Evolutionary conservation across 1,140 invertebrate genomes (phyloP), one percentile per base, ranked within the genome.

Genomic region (Diorhabda elongata): DNA sequence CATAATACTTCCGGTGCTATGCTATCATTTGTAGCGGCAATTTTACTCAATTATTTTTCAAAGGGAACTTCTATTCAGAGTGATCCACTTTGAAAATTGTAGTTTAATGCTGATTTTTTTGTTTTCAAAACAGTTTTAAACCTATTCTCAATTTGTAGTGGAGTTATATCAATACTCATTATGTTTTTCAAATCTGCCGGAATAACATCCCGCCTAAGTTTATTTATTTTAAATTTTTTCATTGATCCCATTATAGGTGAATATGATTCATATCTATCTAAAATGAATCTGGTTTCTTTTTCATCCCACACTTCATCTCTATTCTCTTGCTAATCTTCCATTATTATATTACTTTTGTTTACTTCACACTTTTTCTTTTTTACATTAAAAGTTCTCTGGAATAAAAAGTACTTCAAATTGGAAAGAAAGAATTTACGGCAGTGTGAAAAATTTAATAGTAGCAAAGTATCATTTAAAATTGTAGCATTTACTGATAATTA

Each of bases 101-200:
- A 7, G 6, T 6, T 56, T 56, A 56, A 7, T 6, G 52, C 6
- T 56, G 6, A 7, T n/a, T 56, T 56, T n/a, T 56, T 56, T 6
- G 6, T 6, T 56, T 56, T 56, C n/a, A 56, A 56, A 7, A 56
- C 52, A n/a, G 52, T 56, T 56, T 56, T 56, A 56, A 56, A 56
- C 52, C 52, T 56, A 56, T 56, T 56, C n/a, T 56, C 52, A 56
- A 56, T n/a, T 56, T 56, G 52, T n/a, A 7, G 52, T n/a, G 52
- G 6, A 56, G 52, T 56, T 56, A 6, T 56, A n/a, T 56, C n/a
- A n/a, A 56, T 7, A 7, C n/a, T 56, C 6, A 56, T 7, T 56
- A 7, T n/a, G n/a, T 7, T 56, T 6, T 56, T 56, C n/a, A 56
- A 6, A 56, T 56, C n/a, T 7, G 6, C n/a, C n/a, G 52, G 6